These are phyloP conservation scores for Rhodeus uyekii DNA, from an alignment of 2,797 vertebrate genomes.

Conservation along the genomic window DNA sequence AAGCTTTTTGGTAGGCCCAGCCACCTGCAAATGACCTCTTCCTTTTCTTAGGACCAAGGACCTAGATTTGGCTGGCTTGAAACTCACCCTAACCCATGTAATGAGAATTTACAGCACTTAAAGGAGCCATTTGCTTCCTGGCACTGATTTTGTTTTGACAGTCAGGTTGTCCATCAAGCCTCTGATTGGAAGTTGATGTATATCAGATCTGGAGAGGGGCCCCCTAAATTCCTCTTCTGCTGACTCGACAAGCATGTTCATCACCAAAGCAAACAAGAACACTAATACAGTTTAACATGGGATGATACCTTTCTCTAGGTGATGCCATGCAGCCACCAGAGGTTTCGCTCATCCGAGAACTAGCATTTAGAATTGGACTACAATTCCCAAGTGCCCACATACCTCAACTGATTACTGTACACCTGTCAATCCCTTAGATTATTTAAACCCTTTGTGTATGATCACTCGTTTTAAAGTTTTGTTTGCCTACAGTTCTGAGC, in stretches of 20 bases:
- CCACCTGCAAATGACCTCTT: background rate
- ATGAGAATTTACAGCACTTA: background rate
- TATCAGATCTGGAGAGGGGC: background rate
- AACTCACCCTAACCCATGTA: background rate
- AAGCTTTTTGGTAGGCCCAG: no score
- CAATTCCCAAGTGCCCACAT: no score
- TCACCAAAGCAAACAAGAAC: background rate
- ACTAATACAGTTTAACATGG: background rate
- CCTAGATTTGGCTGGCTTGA: background rate
- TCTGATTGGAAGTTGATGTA: background rate
- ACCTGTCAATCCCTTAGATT: no score
- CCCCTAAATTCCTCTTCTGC: background rate
- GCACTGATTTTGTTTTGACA: background rate
- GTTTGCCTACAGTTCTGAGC: no score
- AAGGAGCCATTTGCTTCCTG: background rate
- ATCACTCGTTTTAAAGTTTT: no score
- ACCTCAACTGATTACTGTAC: no score
- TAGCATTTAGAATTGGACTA: no score
- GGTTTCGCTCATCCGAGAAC: no score
- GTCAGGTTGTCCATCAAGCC: no score
- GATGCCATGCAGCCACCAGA: background rate
- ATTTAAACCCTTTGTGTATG: no score
- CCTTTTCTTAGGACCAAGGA: background rate
- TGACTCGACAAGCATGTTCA: background rate
- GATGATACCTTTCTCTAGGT: background rate